A percentile compares a stretch with the other conserved stretches of the same genome.
phyloP scores from a whole-genome alignment of 2,888 invertebrate genomes.

The Harpagoxenus sublaevis region DNA sequence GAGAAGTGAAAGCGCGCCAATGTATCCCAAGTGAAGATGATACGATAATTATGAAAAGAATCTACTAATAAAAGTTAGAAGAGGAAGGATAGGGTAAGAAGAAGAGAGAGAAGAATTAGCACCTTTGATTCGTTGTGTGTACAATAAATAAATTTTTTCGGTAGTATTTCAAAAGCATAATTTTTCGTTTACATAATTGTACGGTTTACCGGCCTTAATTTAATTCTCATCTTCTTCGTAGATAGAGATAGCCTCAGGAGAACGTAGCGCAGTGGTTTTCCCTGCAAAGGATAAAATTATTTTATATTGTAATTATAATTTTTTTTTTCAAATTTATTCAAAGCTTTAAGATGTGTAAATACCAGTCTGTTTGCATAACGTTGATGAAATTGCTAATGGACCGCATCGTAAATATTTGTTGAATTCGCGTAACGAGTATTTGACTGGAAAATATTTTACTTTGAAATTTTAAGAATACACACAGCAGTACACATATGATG shows the following conservation, averaged over 20 bases:
- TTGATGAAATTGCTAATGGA: neutral
- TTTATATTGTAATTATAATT: neutral
- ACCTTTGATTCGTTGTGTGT: neutral
- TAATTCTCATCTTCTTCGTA: neutral
- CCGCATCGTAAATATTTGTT: neutral
- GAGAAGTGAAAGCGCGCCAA: neutral
- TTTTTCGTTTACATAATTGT: neutral
- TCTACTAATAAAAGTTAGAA: neutral
- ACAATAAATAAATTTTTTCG: neutral
- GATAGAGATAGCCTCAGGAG: neutral
- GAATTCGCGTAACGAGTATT: neutral
- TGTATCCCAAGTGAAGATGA: neutral
- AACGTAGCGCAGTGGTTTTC: neutral
- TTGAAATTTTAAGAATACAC: neutral
- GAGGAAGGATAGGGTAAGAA: too few species aligned
- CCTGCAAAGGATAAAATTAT: neutral
- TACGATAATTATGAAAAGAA: conserved; percentile 14
- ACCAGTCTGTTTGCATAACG: neutral
- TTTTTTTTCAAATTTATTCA: neutral
- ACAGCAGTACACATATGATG: neutral
- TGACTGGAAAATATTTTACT: conserved; percentile 2
- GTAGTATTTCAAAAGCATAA: neutral
- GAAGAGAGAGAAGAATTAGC: neutral
- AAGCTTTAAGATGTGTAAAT: neutral
- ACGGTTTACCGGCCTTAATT: neutral